Base-by-base conservation (phyloP, 2,113 vertebrate genomes). In the Zosterops japonicus region DNA sequence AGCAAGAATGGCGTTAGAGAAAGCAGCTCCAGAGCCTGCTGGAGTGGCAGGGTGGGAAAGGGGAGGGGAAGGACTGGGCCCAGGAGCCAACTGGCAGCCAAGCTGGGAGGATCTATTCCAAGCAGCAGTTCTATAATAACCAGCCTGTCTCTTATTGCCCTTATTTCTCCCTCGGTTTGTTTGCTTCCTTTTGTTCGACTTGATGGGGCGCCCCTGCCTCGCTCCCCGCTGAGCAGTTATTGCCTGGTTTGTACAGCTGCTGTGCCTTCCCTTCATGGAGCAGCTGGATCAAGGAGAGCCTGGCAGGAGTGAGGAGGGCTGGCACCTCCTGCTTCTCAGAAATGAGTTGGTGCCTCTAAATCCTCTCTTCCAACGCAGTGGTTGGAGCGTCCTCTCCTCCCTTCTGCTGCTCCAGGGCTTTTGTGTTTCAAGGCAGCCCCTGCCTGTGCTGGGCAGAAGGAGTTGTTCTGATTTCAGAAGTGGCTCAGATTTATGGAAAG, bases 211-310 rank as follows among this genome's bases (percentile, higher is more conserved):
- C 39, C 31, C 86, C 44, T 14, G 36, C 77, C 75, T 31, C 16
- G 46, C 31, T 44, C 60, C 49, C 59, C 5, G 41, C 80, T 60
- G 65, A 83, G 90, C 87, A 83, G 44, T 78, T 75, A 41, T 16
- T 96, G 64, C 60, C 63, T 91, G 94, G 75, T 86, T 90, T 90
- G 76, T 92, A 31, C 87, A 92, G 94, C 88, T 95, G 90, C 71
- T 91, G 44, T 60, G 57, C 77, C 80, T 70, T 77, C 31, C 0
- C 78, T 68, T 67, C 29, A 1, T 1, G 5, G 64, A 59, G 35
- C 3, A 23, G 83, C 68, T 57, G 14, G 22, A 63, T 27, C 65
- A 56, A 8, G 81, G 33, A 14, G 55, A 67, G 83, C 63, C 52
- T 70, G 82, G 68, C 82, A 88, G 70, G 14, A 76, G 81, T 64